Evolutionary conservation across 2,113 vertebrate genomes (phyloP).

Genomic region (Ploceus nigricollis): DNA sequence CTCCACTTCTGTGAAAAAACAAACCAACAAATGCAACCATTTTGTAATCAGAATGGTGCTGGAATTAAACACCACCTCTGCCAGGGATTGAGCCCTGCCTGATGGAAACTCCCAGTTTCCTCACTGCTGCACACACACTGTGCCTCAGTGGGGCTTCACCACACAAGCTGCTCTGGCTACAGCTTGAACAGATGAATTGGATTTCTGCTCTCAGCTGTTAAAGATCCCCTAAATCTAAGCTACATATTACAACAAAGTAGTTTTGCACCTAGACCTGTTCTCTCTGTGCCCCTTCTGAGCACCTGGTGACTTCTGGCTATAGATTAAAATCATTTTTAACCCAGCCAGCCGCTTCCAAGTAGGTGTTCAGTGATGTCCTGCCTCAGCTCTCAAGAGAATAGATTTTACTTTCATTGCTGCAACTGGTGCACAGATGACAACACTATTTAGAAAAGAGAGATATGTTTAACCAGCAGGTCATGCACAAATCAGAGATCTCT

Average conservation of each 20-base stretch:
- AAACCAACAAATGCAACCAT: neutral
- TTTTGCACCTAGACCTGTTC: neutral
- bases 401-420: neutral
- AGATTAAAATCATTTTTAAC: neutral
- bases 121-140: neutral
- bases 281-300: neutral
- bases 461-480: neutral
- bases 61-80: neutral
- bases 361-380: neutral
- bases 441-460: neutral
- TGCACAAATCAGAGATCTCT: neutral
- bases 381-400: neutral
- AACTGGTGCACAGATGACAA: neutral
- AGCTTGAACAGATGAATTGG: neutral
- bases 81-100: neutral
- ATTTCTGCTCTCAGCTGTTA: neutral
- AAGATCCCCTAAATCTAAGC: neutral
- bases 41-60: neutral
- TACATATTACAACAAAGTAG: neutral
- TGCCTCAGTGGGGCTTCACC: fast-evolving
- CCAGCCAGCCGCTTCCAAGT: neutral
- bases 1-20: neutral
- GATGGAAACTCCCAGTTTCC: neutral
- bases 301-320: neutral
- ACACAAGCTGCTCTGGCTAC: neutral